Conservation (phyloP, 2,888 invertebrate genomes). For the Unio delphinus region DNA sequence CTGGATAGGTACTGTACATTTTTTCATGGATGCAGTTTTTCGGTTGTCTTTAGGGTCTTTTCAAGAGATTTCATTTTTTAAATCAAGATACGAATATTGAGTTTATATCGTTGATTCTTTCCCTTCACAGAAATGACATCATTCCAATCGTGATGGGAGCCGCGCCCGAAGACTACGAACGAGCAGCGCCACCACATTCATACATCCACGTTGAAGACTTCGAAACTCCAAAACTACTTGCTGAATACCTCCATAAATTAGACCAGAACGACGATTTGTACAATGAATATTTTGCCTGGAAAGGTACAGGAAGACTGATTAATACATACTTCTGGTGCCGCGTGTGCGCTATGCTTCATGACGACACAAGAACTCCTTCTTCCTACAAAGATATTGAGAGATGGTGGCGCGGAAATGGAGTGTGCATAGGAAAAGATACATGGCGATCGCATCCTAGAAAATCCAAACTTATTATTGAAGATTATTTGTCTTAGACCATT, state of each 20-base stretch:
- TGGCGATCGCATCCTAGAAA: conserved; percentile 42
- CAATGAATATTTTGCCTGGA: conserved; percentile 95
- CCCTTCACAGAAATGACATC: conserved; percentile 80
- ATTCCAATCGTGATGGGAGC: conserved; percentile 97
- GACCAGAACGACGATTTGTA: conserved; percentile 91
- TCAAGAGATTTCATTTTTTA: background rate
- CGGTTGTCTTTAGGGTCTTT: background rate
- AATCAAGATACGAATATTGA: background rate
- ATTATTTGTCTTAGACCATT: conserved; percentile 16
- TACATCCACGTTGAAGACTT: conserved; percentile 98
- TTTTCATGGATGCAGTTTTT: too few relatives aligned
- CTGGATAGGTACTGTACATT: too few relatives aligned
- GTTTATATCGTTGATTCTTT: conserved; percentile 75
- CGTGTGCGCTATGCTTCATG: conserved; percentile 79
- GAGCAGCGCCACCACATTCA: conserved; percentile 92
- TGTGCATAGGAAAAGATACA: conserved; percentile 58
- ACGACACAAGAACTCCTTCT: conserved; percentile 43
- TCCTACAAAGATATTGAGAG: conserved; percentile 86
- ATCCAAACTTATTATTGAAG: conserved; percentile 25
- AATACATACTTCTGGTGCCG: conserved; percentile 96
- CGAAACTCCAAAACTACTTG: conserved; percentile 87
- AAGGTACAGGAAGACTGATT: conserved; percentile 94
- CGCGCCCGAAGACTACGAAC: conserved; percentile 90
- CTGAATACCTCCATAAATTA: conserved; percentile 86
- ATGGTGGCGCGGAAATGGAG: conserved; percentile 84